Evolutionary conservation across 2,888 invertebrate genomes (phyloP).

Genomic region (Eupithecia pulchellata): DNA sequence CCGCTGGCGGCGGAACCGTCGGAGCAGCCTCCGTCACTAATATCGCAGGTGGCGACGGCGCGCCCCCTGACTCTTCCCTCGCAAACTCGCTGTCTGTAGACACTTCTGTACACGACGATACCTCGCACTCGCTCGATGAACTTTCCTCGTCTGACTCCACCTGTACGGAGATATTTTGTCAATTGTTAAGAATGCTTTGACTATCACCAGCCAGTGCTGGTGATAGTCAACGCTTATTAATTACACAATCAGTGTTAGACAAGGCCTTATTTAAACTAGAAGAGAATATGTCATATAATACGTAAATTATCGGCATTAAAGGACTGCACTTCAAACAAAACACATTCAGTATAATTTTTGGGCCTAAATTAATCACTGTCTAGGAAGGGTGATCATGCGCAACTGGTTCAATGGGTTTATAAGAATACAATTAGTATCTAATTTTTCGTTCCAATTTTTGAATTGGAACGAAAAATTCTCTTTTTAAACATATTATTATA

Average conservation of each 20-base stretch:
- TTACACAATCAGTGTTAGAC: too few relatives aligned
- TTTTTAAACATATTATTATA: too few relatives aligned
- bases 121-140: conserved; percentile 88
- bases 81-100: conserved; percentile 97
- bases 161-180: conserved; percentile 47
- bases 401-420: too few relatives aligned
- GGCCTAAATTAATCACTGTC: not conserved
- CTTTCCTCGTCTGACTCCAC: conserved; percentile 84
- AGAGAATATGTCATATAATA: not conserved
- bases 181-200: not conserved
- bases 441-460: too few relatives aligned
- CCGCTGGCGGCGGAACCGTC: conserved; percentile 88
- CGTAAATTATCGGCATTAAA: not conserved
- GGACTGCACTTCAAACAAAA: not conserved
- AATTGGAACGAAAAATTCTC: not conserved
- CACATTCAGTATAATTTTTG: not conserved
- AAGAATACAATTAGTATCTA: too few relatives aligned
- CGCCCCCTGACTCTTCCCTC: conserved; percentile 89
- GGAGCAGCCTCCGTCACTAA: conserved; percentile 92
- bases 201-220: not conserved
- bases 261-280: not conserved
- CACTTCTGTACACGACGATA: conserved; percentile 95
- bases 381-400: not conserved
- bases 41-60: conserved; percentile 91
- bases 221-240: too few relatives aligned